phyloP scores from a whole-genome alignment of 2,113 vertebrate species.

The Barbus barbus region DNA sequence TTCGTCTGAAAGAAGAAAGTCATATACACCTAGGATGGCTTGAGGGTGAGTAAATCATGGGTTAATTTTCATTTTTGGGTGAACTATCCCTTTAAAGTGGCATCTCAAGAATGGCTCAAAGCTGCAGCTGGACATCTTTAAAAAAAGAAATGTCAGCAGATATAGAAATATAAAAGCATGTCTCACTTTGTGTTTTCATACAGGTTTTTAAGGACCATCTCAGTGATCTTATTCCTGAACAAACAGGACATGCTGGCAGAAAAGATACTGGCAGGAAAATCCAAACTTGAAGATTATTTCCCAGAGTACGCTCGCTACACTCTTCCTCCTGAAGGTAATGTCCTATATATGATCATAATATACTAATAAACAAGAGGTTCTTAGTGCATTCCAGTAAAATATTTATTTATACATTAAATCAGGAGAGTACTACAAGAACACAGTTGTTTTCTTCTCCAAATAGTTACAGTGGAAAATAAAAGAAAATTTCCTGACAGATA shows the following conservation, averaged over 20 bases:
- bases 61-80: too few species aligned
- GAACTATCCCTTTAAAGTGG: too few species aligned
- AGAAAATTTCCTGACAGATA: too few species aligned
- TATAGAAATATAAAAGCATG: background rate
- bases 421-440: too few species aligned
- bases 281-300: slow-evolving; percentile 98
- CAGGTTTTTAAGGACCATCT: slow-evolving; percentile 96
- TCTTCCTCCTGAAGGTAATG: slow-evolving; percentile 85
- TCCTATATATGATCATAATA: background rate
- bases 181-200: slow-evolving; percentile 46
- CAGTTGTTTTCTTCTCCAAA: too few species aligned
- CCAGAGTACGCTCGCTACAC: slow-evolving; percentile 91
- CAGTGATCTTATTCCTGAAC: slow-evolving; percentile 97
- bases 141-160: background rate
- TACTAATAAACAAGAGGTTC: background rate
- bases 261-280: slow-evolving; percentile 97
- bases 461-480: too few species aligned
- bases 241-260: slow-evolving; percentile 98
- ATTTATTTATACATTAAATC: too few species aligned
- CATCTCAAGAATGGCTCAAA: background rate
- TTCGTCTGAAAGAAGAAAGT: too few species aligned
- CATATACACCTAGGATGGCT: too few species aligned
- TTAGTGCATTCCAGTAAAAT: background rate
- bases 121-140: background rate
- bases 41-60: too few species aligned